Evolutionary conservation across 64 coral and sea anemone species (phyloP).

Genomic region (Montipora capricornis): DNA sequence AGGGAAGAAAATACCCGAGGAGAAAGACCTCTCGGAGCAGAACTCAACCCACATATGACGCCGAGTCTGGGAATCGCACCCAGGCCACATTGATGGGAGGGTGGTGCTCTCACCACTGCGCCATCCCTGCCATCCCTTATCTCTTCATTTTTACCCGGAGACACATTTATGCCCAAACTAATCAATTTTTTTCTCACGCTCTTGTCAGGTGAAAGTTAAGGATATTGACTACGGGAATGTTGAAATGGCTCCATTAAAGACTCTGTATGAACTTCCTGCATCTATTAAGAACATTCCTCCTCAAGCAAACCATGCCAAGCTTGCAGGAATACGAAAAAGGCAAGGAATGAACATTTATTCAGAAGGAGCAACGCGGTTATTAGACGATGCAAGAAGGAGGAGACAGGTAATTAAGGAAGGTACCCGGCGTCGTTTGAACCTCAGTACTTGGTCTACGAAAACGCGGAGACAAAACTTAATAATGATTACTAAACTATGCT

Average conservation of each 20-base stretch:
- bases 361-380: not conserved
- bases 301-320: constrained; percentile 1
- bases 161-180: too few relatives aligned
- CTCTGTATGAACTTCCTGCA: constrained; percentile 17
- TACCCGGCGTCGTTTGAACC: not conserved
- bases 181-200: not conserved
- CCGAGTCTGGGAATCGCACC: too few relatives aligned
- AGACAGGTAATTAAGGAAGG: not conserved
- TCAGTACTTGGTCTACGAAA: too few relatives aligned
- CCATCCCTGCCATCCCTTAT: too few relatives aligned
- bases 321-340: constrained; percentile 16
- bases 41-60: too few relatives aligned
- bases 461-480: too few relatives aligned
- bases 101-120: too few relatives aligned
- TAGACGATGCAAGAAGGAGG: not conserved
- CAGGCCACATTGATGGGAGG: too few relatives aligned
- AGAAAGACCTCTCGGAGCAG: too few relatives aligned
- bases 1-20: too few relatives aligned
- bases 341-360: not conserved
- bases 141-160: too few relatives aligned
- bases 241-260: not conserved
- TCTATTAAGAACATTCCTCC: not conserved
- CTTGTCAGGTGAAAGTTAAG: constrained; percentile 4
- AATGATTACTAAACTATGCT: not conserved
- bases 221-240: constrained; percentile 32